A percentile compares a stretch with the other conserved stretches of the same genome.
Conservation (phyloP, 2,113 vertebrate species). For the Corydoras sp. region DNA sequence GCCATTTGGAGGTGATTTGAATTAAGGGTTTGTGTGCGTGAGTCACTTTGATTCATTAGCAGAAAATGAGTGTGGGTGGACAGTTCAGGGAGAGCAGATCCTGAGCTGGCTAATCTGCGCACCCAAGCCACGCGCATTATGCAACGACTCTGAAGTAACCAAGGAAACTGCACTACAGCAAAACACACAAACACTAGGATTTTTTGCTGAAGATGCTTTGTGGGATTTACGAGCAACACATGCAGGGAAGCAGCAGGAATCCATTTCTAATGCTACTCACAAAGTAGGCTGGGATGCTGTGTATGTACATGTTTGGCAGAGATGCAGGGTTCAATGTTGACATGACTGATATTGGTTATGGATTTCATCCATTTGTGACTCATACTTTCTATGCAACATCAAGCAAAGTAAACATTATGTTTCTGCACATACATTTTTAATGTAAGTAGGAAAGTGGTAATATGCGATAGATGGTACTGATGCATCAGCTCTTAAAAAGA, state of each 20-base stretch:
- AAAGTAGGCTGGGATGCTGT: background rate
- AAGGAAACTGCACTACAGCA: constrained; percentile 55
- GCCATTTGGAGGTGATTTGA: constrained; percentile 32
- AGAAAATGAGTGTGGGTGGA: constrained; percentile 58
- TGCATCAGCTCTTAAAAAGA: no score
- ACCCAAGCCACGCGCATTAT: constrained; percentile 60
- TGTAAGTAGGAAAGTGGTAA: no score
- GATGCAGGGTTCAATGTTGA: background rate
- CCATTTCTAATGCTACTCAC: constrained; percentile 21
- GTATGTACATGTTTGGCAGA: constrained; percentile 5
- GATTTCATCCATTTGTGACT: no score
- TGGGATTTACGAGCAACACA: constrained; percentile 26
- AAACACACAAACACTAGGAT: constrained; percentile 26
- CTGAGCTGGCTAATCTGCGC: constrained; percentile 59
- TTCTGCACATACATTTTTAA: no score
- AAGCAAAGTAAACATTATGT: no score
- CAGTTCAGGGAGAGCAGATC: constrained; percentile 50
- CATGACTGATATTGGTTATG: no score
- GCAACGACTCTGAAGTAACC: constrained; percentile 63
- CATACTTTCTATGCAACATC: no score
- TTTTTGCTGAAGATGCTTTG: constrained; percentile 45
- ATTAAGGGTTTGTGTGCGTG: constrained; percentile 42
- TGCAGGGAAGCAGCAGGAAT: constrained; percentile 25
- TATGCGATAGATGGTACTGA: no score
- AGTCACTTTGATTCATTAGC: constrained; percentile 57